A percentile compares a stretch with the other conserved stretches of the same genome.
phyloP scores from a whole-genome alignment of 2,888 invertebrate species.

The Neria commutata region DNA sequence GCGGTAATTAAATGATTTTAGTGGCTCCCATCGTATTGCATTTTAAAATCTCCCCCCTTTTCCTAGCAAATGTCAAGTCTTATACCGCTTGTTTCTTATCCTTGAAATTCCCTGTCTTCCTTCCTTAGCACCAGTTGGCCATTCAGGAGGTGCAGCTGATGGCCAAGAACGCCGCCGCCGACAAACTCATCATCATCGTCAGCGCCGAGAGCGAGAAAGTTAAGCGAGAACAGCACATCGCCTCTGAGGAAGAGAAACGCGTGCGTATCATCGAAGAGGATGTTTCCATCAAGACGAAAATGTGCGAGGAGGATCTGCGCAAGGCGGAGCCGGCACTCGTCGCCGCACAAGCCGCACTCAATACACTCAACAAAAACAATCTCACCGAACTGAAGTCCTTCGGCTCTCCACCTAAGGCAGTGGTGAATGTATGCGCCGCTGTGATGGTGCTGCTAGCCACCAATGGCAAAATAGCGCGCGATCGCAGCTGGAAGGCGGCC shows the following conservation, averaged over 20 bases:
- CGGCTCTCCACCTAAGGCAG: conserved; percentile 90
- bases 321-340: conserved; percentile 91
- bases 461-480: conserved; percentile 87
- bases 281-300: conserved; percentile 82
- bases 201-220: conserved; percentile 92
- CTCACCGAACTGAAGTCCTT: conserved; percentile 94
- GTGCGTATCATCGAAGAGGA: conserved; percentile 89
- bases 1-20: no score
- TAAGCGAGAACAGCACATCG: conserved; percentile 81
- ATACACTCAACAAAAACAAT: conserved; percentile 94
- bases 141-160: conserved; percentile 83
- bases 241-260: conserved; percentile 86
- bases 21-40: no score
- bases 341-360: conserved; percentile 78
- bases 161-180: conserved; percentile 89
- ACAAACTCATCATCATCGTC: conserved; percentile 85
- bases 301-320: conserved; percentile 87
- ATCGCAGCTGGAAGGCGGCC: conserved; percentile 92
- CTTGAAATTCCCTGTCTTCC: neutral
- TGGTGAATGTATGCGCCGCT: conserved; percentile 85
- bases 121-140: conserved; percentile 62
- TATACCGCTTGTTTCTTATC: no score
- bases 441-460: conserved; percentile 84
- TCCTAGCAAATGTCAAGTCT: no score
- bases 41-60: no score